Evolutionary conservation across 2,113 vertebrate genomes (phyloP), one percentile per base, ranked within the genome.

Genomic region (Phaetusa simplex): DNA sequence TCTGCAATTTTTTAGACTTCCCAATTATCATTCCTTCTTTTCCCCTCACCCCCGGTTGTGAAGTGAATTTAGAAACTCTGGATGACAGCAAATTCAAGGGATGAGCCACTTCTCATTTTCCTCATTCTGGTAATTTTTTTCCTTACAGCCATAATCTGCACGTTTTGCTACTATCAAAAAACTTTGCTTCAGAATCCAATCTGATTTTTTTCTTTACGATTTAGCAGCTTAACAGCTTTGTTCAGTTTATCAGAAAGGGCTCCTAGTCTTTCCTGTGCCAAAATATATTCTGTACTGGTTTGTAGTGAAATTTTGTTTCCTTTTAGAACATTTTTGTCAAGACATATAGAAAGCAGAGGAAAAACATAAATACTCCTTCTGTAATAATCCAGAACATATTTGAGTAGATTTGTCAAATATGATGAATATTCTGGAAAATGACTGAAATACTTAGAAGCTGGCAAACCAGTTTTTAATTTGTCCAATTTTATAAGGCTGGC

Each of bases 11-110:
- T 96, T 94, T 64, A 87, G 95, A 82, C 73, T 91, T 78, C 45
- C 27, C 84, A 91, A 69, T 97, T 87, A 82, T 36, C 52, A 85
- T 94, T 93, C 73, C 58, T 90, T 87, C 78, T 84, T 90, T 65
- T 93, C 40, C 91, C 78, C 49, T 93, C 78, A 72, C 56, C 43
- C 52, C 36, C 1, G 1, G 21, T 47, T 67, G 29, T 67, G 80
- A 95, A 93, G 59, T 92, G 69, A 79, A 89, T 89, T 89, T 92
- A 91, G 83, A 84, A 92, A 76, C 65, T 93, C 83, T 61, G 61
- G 61, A 82, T 91, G 86, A 95, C 94, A 82, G 65, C 77, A 84
- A 92, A 52, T 95, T 93, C 91, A 93, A 95, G 45, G 77, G 47
- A 82, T 59, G 40, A 91, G 69, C 86, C 76, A 30, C 34, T 86